Evolutionary conservation across 2,113 vertebrate species (phyloP).

Genomic region (Hemibagrus wyckioides): DNA sequence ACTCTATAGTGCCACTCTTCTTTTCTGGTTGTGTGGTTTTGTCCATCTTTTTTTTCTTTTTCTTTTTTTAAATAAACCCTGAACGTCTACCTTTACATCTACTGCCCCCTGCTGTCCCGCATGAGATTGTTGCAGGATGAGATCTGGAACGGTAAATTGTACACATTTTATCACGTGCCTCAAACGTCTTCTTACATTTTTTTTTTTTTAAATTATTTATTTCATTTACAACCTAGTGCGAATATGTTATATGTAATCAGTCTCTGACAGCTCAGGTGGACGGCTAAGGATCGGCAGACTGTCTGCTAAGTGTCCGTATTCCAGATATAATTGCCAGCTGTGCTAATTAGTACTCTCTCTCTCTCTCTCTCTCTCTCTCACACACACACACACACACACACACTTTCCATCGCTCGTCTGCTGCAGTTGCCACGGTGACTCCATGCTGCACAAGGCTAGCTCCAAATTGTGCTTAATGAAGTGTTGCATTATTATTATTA

Average conservation of each 20-base stretch:
- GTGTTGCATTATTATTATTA: slow-evolving; percentile 72
- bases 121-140: background rate
- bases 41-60: background rate
- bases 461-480: slow-evolving; percentile 71
- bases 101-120: slow-evolving; percentile 63
- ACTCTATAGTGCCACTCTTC: background rate
- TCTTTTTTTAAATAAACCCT: background rate
- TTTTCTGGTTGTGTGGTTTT: slow-evolving; percentile 15
- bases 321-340: slow-evolving; percentile 64
- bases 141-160: background rate
- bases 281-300: slow-evolving; percentile 50
- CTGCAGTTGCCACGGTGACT: slow-evolving; percentile 55
- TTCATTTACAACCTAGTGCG: background rate
- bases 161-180: background rate
- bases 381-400: slow-evolving; percentile 24
- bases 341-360: slow-evolving; percentile 60
- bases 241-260: background rate
- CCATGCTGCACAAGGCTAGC: slow-evolving; percentile 46
- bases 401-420: slow-evolving; percentile 16
- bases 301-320: slow-evolving; percentile 57
- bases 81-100: slow-evolving; percentile 36
- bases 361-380: background rate
- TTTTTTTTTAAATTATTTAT: too few species aligned
- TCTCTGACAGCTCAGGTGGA: background rate
- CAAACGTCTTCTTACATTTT: background rate